Conservation (phyloP, 2,113 vertebrate species). For the Erythrocercus mccallii region DNA sequence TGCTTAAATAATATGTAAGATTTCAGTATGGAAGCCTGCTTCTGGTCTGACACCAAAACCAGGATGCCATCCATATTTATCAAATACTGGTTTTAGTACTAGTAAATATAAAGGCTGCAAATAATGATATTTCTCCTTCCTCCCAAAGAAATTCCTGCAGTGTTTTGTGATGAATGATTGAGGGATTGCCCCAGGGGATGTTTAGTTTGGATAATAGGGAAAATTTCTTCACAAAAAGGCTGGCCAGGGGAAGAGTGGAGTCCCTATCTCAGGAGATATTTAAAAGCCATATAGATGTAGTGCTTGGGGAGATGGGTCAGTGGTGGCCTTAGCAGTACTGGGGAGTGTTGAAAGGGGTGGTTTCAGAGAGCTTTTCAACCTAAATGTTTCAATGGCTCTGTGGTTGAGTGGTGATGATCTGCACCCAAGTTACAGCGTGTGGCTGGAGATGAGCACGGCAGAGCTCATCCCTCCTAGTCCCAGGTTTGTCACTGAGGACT, state of each 20-base stretch:
- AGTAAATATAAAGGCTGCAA: not conserved
- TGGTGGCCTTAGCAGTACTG: not conserved
- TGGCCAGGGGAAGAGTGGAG: not conserved
- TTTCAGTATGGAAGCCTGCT: not conserved
- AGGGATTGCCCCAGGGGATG: not conserved
- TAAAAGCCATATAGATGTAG: accelerated
- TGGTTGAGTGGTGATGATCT: not conserved
- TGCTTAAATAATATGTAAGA: not conserved
- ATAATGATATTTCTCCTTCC: not conserved
- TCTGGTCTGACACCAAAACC: not conserved
- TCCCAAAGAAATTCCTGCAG: not conserved
- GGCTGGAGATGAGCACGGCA: not conserved
- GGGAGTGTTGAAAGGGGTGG: not conserved
- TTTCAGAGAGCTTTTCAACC: not conserved
- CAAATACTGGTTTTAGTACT: not conserved
- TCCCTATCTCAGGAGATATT: not conserved
- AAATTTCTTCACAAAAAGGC: not conserved
- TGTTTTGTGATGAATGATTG: not conserved
- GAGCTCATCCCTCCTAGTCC: not conserved
- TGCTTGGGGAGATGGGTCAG: not conserved
- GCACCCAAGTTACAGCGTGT: accelerated
- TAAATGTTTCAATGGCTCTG: not conserved
- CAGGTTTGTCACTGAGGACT: not conserved
- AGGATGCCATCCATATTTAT: not conserved
- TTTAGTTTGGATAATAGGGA: not conserved